A percentile compares a stretch with the other conserved stretches of the same genome.
phyloP scores from a whole-genome alignment of 2,888 invertebrate species.

The Sinodicranocentrus sp. region DNA sequence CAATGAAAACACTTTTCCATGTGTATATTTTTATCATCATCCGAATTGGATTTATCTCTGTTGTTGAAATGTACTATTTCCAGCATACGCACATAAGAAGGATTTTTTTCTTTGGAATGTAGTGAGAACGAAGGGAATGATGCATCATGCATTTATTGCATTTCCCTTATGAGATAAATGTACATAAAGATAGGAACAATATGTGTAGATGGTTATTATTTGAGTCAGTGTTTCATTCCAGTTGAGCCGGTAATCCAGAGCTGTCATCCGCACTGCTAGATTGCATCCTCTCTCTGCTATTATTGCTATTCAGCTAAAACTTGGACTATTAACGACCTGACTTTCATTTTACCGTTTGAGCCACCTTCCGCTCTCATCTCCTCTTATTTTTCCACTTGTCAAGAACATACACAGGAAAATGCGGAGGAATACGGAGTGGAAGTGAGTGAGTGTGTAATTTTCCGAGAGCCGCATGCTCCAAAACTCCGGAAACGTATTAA shows the following conservation, averaged over 20 bases:
- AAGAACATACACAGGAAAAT: constrained; percentile 26
- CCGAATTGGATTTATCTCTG: too few relatives aligned
- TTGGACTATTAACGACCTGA: constrained; percentile 60
- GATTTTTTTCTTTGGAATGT: neutral
- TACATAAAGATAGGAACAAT: neutral
- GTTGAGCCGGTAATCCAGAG: constrained; percentile 68
- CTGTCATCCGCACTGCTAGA: constrained; percentile 62
- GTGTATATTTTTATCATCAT: too few relatives aligned
- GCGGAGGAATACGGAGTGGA: neutral
- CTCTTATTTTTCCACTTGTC: constrained; percentile 54
- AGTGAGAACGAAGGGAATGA: neutral
- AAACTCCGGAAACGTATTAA: constrained; percentile 57
- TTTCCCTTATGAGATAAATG: too few relatives aligned
- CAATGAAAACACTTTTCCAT: too few relatives aligned
- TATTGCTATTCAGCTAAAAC: constrained; percentile 5
- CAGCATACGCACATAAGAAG: neutral
- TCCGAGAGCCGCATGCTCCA: constrained; percentile 28
- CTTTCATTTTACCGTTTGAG: constrained; percentile 50
- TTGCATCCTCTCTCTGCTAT: constrained; percentile 31
- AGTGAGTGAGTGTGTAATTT: constrained; percentile 45
- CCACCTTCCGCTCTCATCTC: constrained; percentile 3
- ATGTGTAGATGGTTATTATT: constrained; percentile 7
- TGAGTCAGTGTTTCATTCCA: constrained; percentile 58
- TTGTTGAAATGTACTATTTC: constrained; percentile 7
- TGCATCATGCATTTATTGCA: constrained; percentile 20